phyloP scores from a whole-genome alignment of 37 sponge, comb jelly and placozoan species.

The Ianthella basta region DNA sequence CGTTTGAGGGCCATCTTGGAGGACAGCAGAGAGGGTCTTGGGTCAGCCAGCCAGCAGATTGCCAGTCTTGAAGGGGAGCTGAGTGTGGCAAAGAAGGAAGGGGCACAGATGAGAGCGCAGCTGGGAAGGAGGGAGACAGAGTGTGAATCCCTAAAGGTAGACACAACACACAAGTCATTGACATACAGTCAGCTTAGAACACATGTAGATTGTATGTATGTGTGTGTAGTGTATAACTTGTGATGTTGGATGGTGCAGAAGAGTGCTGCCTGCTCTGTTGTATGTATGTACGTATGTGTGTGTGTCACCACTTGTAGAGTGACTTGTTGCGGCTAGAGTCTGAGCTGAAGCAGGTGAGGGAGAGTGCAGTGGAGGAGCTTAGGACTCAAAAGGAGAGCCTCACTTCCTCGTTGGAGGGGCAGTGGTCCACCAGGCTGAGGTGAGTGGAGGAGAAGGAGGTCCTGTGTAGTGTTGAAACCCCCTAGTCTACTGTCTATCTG shows the following conservation, averaged over 20 bases:
- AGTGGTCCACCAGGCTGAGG: constrained; percentile 50
- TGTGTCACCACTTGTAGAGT: constrained; percentile 11
- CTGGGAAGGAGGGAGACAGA: constrained; percentile 34
- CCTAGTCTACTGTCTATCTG: background rate
- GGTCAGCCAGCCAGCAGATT: constrained; percentile 28
- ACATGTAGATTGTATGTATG: background rate
- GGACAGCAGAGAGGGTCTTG: constrained; percentile 49
- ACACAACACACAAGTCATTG: background rate
- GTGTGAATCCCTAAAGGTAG: constrained; percentile 49
- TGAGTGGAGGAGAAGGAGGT: background rate
- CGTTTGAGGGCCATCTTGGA: constrained; percentile 25
- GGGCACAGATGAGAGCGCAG: background rate
- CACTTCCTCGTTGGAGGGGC: constrained; percentile 42
- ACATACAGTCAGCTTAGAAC: background rate
- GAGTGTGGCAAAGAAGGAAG: background rate
- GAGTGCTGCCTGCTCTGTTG: too few relatives aligned
- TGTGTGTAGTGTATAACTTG: background rate
- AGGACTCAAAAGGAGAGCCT: constrained; percentile 20
- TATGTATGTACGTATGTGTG: background rate
- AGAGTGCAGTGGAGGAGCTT: constrained; percentile 18
- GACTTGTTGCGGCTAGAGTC: constrained; percentile 28
- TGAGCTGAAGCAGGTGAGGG: background rate
- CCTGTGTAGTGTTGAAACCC: background rate
- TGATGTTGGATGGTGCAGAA: too few relatives aligned
- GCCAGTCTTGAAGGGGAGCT: constrained; percentile 37